These are phyloP conservation scores for Morpho achilles DNA, from an alignment of 2,888 invertebrate species.

Conservation along the genomic window DNA sequence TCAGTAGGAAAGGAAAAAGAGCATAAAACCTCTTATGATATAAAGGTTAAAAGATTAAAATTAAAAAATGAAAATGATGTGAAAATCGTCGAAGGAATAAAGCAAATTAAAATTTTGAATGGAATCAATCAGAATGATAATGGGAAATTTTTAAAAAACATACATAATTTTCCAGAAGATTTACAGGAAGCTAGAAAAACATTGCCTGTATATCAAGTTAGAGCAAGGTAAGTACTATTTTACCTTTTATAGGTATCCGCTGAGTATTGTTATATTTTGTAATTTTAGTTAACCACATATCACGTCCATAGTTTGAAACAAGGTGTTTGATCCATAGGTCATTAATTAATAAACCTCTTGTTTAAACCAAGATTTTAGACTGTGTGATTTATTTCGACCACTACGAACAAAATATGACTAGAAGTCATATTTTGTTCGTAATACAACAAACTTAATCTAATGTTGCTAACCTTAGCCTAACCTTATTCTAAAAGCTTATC, in stretches of 20 bases:
- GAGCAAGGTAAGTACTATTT: conserved; percentile 50
- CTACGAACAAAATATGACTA: too few relatives aligned
- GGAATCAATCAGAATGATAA: conserved; percentile 8
- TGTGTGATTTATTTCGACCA: too few relatives aligned
- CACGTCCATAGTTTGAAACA: too few relatives aligned
- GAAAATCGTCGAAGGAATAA: conserved; percentile 12
- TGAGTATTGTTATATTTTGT: not conserved
- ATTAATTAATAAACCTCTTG: too few relatives aligned
- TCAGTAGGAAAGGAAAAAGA: conserved; percentile 44
- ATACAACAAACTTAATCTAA: too few relatives aligned
- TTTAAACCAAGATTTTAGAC: too few relatives aligned
- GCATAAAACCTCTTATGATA: conserved; percentile 36
- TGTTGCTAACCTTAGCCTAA: too few relatives aligned
- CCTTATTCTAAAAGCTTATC: too few relatives aligned
- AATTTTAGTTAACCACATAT: too few relatives aligned
- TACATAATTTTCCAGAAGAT: conserved; percentile 36
- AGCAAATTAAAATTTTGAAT: conserved; percentile 12
- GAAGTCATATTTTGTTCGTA: too few relatives aligned
- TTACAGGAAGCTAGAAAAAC: conserved; percentile 62
- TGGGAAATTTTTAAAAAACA: conserved; percentile 8
- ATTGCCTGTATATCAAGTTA: conserved; percentile 77
- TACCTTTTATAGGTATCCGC: not conserved
- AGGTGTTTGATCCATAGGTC: too few relatives aligned
- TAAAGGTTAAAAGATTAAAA: conserved; percentile 52
- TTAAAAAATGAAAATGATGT: conserved; percentile 32